A percentile compares a stretch with the other conserved stretches of the same genome.
Evolutionary conservation across 2,113 vertebrate species (phyloP).

Genomic region (Triplophysa siluroides): DNA sequence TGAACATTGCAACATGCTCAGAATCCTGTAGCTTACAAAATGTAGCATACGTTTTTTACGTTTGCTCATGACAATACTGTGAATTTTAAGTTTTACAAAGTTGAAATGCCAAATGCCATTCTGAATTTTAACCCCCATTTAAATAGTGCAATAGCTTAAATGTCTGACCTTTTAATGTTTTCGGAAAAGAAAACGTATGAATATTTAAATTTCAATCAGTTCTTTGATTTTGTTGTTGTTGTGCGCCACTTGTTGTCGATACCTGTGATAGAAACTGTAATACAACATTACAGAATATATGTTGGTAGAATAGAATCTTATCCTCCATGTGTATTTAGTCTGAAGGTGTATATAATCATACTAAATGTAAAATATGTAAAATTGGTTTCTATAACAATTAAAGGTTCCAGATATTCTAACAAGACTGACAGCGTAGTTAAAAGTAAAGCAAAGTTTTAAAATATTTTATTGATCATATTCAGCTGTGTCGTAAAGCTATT

Average conservation of each 20-base stretch:
- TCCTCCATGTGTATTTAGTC: not conserved
- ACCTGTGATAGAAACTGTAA: not conserved
- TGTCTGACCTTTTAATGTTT: no score
- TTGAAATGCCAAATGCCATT: not conserved
- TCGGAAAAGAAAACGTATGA: not conserved
- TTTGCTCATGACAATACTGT: constrained; percentile 20
- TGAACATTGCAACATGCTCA: not conserved
- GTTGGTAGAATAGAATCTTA: not conserved
- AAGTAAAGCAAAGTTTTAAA: not conserved
- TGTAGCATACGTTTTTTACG: constrained; percentile 19
- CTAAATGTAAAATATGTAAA: not conserved
- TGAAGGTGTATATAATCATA: not conserved
- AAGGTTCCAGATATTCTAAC: not conserved
- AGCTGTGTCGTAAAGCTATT: constrained; percentile 1
- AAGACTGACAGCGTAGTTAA: not conserved
- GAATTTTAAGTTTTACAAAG: constrained; percentile 2
- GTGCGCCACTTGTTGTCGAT: not conserved
- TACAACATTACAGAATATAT: constrained; percentile 4
- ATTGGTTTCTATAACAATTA: not conserved
- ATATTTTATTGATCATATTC: not conserved
- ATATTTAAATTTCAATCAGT: no score
- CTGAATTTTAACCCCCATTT: not conserved
- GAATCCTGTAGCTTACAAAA: not conserved
- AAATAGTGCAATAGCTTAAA: no score
- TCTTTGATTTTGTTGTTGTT: not conserved